Conservation (phyloP, 2,113 vertebrate species). For the Pogonocichla stellata region DNA sequence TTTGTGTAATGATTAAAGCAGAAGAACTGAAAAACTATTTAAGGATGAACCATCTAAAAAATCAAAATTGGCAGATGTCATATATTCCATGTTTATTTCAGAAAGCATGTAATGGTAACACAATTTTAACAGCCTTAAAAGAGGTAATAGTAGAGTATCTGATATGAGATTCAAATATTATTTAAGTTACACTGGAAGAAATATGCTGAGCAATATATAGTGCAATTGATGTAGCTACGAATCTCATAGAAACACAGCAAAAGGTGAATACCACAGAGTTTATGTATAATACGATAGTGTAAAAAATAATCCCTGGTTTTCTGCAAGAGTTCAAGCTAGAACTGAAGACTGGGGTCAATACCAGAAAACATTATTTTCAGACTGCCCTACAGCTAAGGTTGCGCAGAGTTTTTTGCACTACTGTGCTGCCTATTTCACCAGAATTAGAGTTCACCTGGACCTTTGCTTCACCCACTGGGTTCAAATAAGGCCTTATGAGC, state of each 20-base stretch:
- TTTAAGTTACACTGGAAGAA: slow-evolving; percentile 1
- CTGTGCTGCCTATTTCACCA: not conserved
- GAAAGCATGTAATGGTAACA: slow-evolving; percentile 14
- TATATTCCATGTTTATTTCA: slow-evolving; percentile 7
- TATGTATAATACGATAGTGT: not conserved
- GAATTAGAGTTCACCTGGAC: not conserved
- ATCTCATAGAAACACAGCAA: not conserved
- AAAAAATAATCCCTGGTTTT: not conserved
- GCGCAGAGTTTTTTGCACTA: not conserved
- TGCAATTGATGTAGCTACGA: not conserved
- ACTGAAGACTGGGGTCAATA: not conserved
- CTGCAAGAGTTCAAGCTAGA: not conserved
- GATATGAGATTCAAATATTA: not conserved
- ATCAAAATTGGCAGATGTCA: not conserved
- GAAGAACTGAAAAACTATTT: slow-evolving; percentile 21
- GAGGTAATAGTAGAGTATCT: not conserved
- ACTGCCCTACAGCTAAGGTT: not conserved
- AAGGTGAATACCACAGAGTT: not conserved
- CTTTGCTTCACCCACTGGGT: not conserved
- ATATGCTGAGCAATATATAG: not conserved
- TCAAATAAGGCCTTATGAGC: not conserved
- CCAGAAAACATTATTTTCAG: not conserved
- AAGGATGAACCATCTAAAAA: slow-evolving; percentile 34
- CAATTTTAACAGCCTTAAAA: slow-evolving; percentile 7
- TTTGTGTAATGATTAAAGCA: slow-evolving; percentile 34